phyloP scores from a whole-genome alignment of 1,140 invertebrate species.

The Myzus persicae region DNA sequence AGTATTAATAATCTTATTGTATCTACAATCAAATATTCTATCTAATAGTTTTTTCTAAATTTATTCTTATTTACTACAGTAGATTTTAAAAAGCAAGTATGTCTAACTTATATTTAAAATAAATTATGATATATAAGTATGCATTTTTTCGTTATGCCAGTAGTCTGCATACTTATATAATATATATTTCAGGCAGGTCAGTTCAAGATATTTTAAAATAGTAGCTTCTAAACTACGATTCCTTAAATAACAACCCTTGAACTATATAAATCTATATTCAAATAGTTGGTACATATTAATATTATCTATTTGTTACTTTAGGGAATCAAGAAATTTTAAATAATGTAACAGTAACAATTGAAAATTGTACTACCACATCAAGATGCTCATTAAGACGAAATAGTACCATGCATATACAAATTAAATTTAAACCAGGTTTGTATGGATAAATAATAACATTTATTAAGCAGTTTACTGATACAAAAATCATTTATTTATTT shows the following conservation, averaged over 20 bases:
- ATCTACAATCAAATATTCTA: neutral
- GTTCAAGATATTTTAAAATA: neutral
- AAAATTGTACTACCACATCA: constrained; percentile 33
- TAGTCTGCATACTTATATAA: neutral
- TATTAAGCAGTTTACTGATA: neutral
- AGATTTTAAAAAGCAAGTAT: neutral
- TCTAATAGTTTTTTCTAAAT: neutral
- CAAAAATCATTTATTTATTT: neutral
- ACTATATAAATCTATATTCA: too few species aligned
- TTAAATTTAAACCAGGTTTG: constrained; percentile 57
- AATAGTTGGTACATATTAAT: too few species aligned
- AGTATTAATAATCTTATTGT: too few species aligned
- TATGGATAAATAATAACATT: neutral
- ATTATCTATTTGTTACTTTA: neutral
- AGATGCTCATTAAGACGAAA: constrained; percentile 55
- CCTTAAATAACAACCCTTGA: too few species aligned
- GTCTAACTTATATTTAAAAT: too few species aligned
- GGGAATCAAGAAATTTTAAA: constrained; percentile 17
- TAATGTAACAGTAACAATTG: neutral
- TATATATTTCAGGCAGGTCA: neutral
- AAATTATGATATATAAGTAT: too few species aligned
- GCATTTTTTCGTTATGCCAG: too few species aligned
- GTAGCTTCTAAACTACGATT: neutral
- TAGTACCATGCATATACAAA: constrained; percentile 51
- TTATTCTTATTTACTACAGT: neutral